A percentile compares a stretch with the other conserved stretches of the same genome.
Evolutionary conservation across 2,797 vertebrate species (phyloP).

Genomic region (Epinephelus awoara): DNA sequence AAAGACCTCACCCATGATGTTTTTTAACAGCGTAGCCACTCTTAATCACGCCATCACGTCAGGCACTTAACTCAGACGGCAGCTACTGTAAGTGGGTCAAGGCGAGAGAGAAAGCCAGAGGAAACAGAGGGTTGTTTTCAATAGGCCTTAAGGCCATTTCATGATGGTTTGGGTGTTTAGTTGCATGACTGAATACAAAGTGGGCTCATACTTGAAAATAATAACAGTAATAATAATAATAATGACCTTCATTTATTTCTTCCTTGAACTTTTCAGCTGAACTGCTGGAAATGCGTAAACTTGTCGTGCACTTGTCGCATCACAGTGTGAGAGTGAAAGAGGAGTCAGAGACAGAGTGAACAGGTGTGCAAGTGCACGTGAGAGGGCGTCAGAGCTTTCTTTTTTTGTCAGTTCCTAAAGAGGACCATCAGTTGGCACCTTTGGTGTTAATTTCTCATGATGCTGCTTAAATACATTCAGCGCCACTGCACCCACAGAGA

Average conservation of each 20-base stretch:
- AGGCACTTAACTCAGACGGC: constrained; percentile 57
- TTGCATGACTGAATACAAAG: constrained; percentile 24
- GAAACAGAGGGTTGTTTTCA: constrained; percentile 48
- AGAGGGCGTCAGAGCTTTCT: not conserved
- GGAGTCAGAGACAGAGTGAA: not conserved
- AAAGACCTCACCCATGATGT: constrained; percentile 4
- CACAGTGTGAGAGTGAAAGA: not conserved
- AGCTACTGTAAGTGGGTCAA: constrained; percentile 75
- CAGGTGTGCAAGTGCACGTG: not conserved
- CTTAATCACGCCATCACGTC: constrained; percentile 40
- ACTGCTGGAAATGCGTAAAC: not conserved
- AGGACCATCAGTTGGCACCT: constrained; percentile 57
- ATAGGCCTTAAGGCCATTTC: constrained; percentile 49
- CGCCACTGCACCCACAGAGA: constrained; percentile 48
- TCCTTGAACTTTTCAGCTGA: not conserved
- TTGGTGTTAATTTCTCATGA: constrained; percentile 67
- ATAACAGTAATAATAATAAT: not conserved
- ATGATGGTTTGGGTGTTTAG: constrained; percentile 49
- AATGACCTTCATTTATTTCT: constrained; percentile 35
- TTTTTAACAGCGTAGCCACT: constrained; percentile 6
- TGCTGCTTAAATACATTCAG: constrained; percentile 76
- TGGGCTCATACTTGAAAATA: constrained; percentile 21
- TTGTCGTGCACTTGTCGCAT: not conserved
- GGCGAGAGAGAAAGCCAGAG: constrained; percentile 18
- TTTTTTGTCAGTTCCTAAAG: not conserved